Evolutionary conservation across 2,888 invertebrate genomes (phyloP).

Genomic region (Acleris literana): DNA sequence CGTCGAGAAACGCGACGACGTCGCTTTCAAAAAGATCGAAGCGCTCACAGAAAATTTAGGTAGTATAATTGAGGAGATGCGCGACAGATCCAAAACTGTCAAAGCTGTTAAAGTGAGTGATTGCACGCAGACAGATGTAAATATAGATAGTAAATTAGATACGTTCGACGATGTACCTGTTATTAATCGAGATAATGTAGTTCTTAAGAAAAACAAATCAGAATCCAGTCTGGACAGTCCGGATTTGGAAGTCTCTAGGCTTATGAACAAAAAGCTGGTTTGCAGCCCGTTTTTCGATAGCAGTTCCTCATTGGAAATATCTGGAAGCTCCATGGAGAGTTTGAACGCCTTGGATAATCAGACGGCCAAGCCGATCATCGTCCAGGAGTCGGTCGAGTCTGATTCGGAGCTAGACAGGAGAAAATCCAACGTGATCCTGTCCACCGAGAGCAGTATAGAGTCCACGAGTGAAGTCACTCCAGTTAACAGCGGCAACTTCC

Average conservation of each 20-base stretch:
- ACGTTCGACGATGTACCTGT: constrained; percentile 65
- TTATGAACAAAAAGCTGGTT: constrained; percentile 69
- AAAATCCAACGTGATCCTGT: constrained; percentile 60
- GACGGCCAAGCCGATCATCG: constrained; percentile 49
- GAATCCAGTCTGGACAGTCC: constrained; percentile 81
- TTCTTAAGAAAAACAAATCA: constrained; percentile 79
- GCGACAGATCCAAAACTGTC: constrained; percentile 57
- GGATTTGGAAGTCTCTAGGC: constrained; percentile 77
- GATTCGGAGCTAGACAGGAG: constrained; percentile 64
- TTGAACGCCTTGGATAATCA: constrained; percentile 61
- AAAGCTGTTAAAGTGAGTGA: constrained; percentile 47
- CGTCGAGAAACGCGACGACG: constrained; percentile 49
- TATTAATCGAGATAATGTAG: constrained; percentile 64
- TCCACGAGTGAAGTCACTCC: constrained; percentile 74
- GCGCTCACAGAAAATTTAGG: constrained; percentile 72
- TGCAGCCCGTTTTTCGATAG: constrained; percentile 75
- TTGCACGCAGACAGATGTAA: constrained; percentile 51
- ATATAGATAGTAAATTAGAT: constrained; percentile 48
- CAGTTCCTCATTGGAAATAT: constrained; percentile 76
- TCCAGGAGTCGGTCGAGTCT: constrained; percentile 51
- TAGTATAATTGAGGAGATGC: constrained; percentile 70
- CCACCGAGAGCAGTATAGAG: constrained; percentile 73
- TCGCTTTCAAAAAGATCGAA: constrained; percentile 67
- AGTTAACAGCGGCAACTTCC: constrained; percentile 59
- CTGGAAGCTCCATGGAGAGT: constrained; percentile 79